Percentiles rank a stretch among this genome's conserved stretches.
These are phyloP conservation scores for Centropristis striata DNA, from an alignment of 2,113 vertebrate species.

Conservation along the genomic window DNA sequence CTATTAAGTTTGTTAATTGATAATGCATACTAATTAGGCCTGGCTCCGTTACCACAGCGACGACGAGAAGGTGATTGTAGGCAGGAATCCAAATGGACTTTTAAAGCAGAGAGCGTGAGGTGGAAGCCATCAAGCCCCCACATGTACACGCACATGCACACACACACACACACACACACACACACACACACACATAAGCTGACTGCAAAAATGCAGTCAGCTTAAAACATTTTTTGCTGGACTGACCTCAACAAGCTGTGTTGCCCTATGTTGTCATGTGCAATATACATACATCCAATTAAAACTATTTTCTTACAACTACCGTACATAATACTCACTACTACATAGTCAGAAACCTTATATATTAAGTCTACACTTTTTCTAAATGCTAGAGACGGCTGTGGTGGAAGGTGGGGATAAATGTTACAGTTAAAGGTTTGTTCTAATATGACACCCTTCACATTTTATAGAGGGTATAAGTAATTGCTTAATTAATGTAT, in stretches of 20 bases:
- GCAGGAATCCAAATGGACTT: slow-evolving; percentile 99
- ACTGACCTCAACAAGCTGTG: slow-evolving; percentile 7
- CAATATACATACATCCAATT: neutral
- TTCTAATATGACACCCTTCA: too few relatives aligned
- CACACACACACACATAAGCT: slow-evolving; percentile 9
- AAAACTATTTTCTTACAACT: too few relatives aligned
- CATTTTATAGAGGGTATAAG: too few relatives aligned
- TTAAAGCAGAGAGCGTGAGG: slow-evolving; percentile 97
- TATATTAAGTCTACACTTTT: too few relatives aligned
- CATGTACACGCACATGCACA: slow-evolving; percentile 51
- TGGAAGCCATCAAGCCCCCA: slow-evolving; percentile 92
- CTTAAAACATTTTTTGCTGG: neutral
- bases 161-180: slow-evolving; percentile 3
- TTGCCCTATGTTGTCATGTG: slow-evolving; percentile 2
- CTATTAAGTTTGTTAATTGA: slow-evolving; percentile 99
- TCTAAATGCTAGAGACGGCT: too few relatives aligned
- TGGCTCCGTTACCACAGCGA: slow-evolving; percentile 98
- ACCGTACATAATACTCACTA: too few relatives aligned
- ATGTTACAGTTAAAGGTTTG: too few relatives aligned
- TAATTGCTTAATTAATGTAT: too few relatives aligned
- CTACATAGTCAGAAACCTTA: too few relatives aligned
- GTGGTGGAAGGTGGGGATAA: too few relatives aligned
- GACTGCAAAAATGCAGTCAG: neutral
- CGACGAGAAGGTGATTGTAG: slow-evolving; percentile 99
- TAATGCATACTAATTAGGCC: slow-evolving; percentile 99